Evolutionary conservation across 2,888 invertebrate species (phyloP), one percentile per base, ranked within the genome.

Genomic region (Rhamnusium bicolor): DNA sequence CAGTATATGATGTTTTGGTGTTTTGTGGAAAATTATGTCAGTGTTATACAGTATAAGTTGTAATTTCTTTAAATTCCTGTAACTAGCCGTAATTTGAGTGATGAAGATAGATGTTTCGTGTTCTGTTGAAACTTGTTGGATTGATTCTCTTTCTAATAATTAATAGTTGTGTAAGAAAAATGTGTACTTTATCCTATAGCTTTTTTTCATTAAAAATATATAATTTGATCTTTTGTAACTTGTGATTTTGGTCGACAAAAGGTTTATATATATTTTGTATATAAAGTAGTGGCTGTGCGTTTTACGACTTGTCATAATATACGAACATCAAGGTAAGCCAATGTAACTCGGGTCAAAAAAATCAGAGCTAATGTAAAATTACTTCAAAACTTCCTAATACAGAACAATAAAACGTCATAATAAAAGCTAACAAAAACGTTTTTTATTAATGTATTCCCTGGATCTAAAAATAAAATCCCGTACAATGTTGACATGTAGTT

Each of bases 251-350:
- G 29, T 71, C 18, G n/a, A 24, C 32, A 29, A 49, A 67, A 77
- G 71, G 73, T 73, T 71, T 66, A 58, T 69, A 74, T 66, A 58
- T 69, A 74, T 75, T 78, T 74, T 72, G 66, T 67, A 46, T 60
- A 75, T 71, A 69, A 60, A 65, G 72, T 54, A 46, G 70, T 60
- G 69, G 60, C 69, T 66, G 73, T 71, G 69, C 71, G 71, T 75
- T 78, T 78, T 78, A 78, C 76, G 78, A 74, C 76, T 76, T 76
- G 76, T 76, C 76, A 78, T 78, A 78, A 78, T 78, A 74, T 76
- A 71, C 69, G 63, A 74, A 73, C 78, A 74, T 76, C 74, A 73
- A 73, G 73, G 72, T 74, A 68, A 67, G 74, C 74, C 74, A 74
- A 78, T 76, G 74, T 70, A 65, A 49, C 63, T 65, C 40, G 61